Evolutionary conservation across 2,113 vertebrate genomes (phyloP), one percentile per base, ranked within the genome.

Genomic region (Apodemus sylvaticus): DNA sequence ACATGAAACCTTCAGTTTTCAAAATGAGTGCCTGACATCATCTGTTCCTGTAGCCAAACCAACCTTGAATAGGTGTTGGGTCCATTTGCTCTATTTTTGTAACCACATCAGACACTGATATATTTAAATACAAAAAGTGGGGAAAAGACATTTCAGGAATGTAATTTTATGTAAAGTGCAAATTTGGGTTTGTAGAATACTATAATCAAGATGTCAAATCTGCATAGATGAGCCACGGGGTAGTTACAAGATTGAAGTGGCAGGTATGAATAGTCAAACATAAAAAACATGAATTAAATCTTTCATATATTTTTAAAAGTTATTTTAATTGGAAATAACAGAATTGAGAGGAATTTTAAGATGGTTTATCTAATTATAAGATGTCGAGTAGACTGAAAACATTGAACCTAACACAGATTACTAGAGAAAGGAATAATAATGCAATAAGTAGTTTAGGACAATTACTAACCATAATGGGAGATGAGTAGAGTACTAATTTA

Each of bases 71-170:
- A 20, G 77, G 34, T 60, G 11, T 36, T 53, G 13, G 68, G 1
- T 68, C 74, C 45, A 68, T 51, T 55, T 73, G 83, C 22, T 92
- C 39, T 91, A 36, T 64, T 96, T 94, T 87, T 93, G 36, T 24
- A 82, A 24, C 5, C 17, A 14, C 77, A 39, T 90, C 77, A 14
- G 86, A 86, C 89, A 81, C n/a, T 31, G 24, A 60, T 82, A 48
- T 66, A 96, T 85, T 83, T 89, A 78, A 7, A 36, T 70, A n/a
- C 55, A 66, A 42, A 86, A 48, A 71, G 64, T 48, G 9, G 78
- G 74, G 42, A 7, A 85, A 91, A n/a, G 51, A 55, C 58, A 94
- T 88, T 95, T 92, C 4, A n/a, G 86, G 31, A 26, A 62, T 0
- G 53, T 11, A 86, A 89, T 62, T 22, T 89, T 90, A 85, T 51